Percentiles rank a stretch among this genome's conserved stretches.
phyloP scores from a whole-genome alignment of 2,888 invertebrate species.

The Cepaea hortensis region DNA sequence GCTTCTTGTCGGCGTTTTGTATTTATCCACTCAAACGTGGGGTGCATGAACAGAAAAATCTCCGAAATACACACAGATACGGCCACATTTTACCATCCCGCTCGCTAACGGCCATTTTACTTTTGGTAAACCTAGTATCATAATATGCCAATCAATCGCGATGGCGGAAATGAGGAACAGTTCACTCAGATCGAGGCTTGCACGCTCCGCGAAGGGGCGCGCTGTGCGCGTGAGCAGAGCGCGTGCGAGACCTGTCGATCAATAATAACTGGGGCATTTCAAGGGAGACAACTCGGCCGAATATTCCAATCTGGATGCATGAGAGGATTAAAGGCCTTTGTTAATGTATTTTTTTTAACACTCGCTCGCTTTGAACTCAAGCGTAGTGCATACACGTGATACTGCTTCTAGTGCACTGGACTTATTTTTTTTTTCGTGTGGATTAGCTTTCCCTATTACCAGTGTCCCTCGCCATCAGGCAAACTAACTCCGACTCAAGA shows the following conservation, averaged over 20 bases:
- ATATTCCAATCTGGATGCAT: neutral
- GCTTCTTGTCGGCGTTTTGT: conserved; percentile 51
- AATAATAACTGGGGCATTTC: conserved; percentile 37
- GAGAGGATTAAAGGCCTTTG: neutral
- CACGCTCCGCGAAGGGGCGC: conserved; percentile 60
- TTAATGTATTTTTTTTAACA: neutral
- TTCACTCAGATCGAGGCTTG: conserved; percentile 61
- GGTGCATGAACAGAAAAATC: conserved; percentile 43
- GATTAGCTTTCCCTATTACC: too few relatives aligned
- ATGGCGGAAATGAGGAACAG: conserved; percentile 65
- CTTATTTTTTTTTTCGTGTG: too few relatives aligned
- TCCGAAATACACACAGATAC: conserved; percentile 45
- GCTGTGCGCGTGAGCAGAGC: conserved; percentile 48
- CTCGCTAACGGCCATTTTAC: conserved; percentile 54
- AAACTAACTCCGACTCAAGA: too few relatives aligned
- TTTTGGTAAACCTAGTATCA: conserved; percentile 54
- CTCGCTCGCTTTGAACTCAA: too few relatives aligned
- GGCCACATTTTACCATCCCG: conserved; percentile 43
- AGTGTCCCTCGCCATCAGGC: too few relatives aligned
- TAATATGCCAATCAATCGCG: conserved; percentile 58
- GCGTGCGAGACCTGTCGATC: conserved; percentile 46
- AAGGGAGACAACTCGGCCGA: neutral
- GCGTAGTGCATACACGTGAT: too few relatives aligned
- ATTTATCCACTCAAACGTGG: conserved; percentile 52
- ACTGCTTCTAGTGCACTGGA: too few relatives aligned